Base-by-base conservation (phyloP, 2,113 vertebrate species). In the Dipodomys merriami region DNA sequence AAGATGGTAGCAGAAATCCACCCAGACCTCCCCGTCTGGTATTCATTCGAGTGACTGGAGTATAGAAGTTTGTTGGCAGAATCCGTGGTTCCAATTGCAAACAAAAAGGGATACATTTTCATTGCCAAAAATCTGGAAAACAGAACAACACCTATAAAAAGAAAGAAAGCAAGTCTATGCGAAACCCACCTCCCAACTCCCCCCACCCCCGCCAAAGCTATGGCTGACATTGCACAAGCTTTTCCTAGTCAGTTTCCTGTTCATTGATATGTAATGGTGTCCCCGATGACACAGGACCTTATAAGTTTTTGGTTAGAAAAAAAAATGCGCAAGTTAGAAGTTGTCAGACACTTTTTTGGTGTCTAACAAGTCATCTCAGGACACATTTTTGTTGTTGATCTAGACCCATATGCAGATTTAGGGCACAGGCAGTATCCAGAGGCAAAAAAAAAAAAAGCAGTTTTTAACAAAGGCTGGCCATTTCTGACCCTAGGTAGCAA, bases 311-410 rank as follows among this genome's bases (percentile, higher is more conserved):
- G 53, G 85, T 94, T 89, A 95, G 93, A 89, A 95, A 94, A n/a
- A 78, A 96, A 94, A 94, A 89, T 18, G 86, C 90, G 69, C 91
- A 82, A 95, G 90, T 95, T 87, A 86, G 88, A 91, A 95, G 89
- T 90, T 84, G 57, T 90, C 94, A 93, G 73, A 73, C 80, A 89
- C 86, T 89, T 91, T 39, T 72, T 39, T 39, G 39, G 88, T 62
- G 80, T 95, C 94, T 96, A 95, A 96, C 94, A 94, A 92, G 80
- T 84, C 93, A 92, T 84, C 81, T 49, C 68, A 91, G 91, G 90
- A 94, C 46, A 68, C 62, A 22, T 30, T 86, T 76, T 90, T 71
- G 78, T 57, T 13, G 53, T 19, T 57, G 68, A 35, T 69, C 91
- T 89, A n/a, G 86, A 92, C 67, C 86, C 80, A 77, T 23, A 64